Evolutionary conservation across 1,140 invertebrate species (phyloP).

Genomic region (Drosophila fuyamai): DNA sequence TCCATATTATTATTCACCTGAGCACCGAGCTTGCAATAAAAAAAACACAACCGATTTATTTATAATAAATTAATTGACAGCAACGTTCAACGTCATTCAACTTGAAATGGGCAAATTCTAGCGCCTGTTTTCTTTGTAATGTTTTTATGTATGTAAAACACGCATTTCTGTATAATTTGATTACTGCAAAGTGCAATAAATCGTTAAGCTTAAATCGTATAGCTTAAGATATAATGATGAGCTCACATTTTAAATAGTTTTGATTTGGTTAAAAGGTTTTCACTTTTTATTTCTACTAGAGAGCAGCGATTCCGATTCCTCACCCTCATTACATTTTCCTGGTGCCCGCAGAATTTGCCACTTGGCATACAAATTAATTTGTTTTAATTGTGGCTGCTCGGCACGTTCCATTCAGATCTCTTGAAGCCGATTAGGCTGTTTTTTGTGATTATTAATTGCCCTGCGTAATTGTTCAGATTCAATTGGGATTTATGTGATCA

Average conservation of each 20-base stretch:
- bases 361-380: constrained; percentile 76
- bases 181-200: constrained; percentile 11
- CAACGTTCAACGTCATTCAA: constrained; percentile 20
- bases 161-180: constrained; percentile 23
- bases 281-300: constrained; percentile 27
- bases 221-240: constrained; percentile 17
- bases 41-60: too few species aligned
- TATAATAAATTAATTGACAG: constrained; percentile 3
- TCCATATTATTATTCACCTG: too few species aligned
- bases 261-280: not conserved
- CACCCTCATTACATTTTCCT: not conserved
- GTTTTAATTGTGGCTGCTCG: constrained; percentile 49
- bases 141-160: not conserved
- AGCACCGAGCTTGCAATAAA: too few species aligned
- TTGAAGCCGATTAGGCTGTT: constrained; percentile 50
- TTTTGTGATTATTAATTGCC: constrained; percentile 71
- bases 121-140: not conserved
- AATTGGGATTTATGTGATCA: constrained; percentile 68
- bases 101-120: constrained; percentile 13
- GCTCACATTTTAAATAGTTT: not conserved
- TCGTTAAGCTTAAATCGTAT: constrained; percentile 7
- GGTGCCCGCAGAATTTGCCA: constrained; percentile 39
- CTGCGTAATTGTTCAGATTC: constrained; percentile 78
- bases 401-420: constrained; percentile 66
- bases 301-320: constrained; percentile 3